Base-by-base conservation (phyloP, 1,140 invertebrate species). In the Bombyx mori region DNA sequence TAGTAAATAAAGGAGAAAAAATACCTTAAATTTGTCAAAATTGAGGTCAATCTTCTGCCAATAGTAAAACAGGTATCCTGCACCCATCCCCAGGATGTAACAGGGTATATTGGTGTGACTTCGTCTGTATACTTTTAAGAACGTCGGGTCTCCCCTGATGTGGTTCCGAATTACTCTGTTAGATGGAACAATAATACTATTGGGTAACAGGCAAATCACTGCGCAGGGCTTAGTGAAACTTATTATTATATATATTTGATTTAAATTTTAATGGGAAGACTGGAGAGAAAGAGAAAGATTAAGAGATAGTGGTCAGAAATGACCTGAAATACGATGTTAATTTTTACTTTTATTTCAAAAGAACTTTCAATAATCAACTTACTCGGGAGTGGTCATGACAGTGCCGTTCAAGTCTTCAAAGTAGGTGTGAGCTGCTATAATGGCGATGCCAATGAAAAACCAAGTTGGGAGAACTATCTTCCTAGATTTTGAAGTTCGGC, bases 331-430 rank as follows among this genome's bases (percentile, higher is more conserved):
- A 45, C 7, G 10, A 8, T 7, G 7, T 10, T 45, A 8, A 45
- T 10, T 10, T 45, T 7, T 45, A 7, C 10, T 45, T 8, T 7
- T 8, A 8, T 45, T 8, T 8, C 44, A 45, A 45, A 45, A 45
- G 1, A 10, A 45, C 10, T 45, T 8, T 45, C 10, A 8, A 10
- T 1, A 45, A 45, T 8, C 7, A 8, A 65, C 66, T 63, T 61
- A 75, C 73, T 67, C 66, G 1, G 73, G 69, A 3, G 56, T 54
- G 26, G 57, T 52, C 8, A 62, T 46, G 8, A 67, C 42, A 0
- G 54, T 22, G 8, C 45, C 62, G 26, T 65, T 50, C 18, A 65
- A 22, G 51, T 61, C 52, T 12, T 49, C 35, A 1, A 60, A 35
- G 52, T 65, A 65, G 26, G 52, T 61, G 44, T 56, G 44, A n/a